Base-by-base conservation (phyloP, 2,888 invertebrate species). In the Cephalotes varians region DNA sequence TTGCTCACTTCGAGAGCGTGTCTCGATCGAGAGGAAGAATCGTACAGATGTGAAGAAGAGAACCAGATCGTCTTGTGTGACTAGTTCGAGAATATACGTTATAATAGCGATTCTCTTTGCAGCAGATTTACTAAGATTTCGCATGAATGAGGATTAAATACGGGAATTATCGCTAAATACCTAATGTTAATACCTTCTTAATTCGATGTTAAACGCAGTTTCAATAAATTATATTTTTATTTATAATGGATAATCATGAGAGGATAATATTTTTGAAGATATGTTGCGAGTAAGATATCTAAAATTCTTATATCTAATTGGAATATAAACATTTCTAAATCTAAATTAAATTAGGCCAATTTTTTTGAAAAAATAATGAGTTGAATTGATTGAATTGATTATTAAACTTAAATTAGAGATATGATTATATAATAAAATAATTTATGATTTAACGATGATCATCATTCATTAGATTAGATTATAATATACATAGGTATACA, bases 1-100 rank as follows among this genome's bases (percentile, higher is more conserved):
- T 93, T 93, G 93, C 93, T 93, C 93, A 93, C 92, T 93, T 93
- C 81, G 82, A 44, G 81, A 82, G 76, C 58, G 88, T 65, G 71
- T 56, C 47, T 60, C 64, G 49, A 49, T 49, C 51, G 58, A 71
- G 60, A 28, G 49, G 67, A 54, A 81, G 82, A 85, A 88, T 88
- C 85, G 87, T 84, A 86, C 89, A 90, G 90, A 90, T 85, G 89
- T 82, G 25, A 81, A 79, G 65, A 21, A 67, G 34, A 65, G 60
- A 72, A 47, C 62, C 54, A 67, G 37, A 74, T 40, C 49, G 84
- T 82, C 87, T 87, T 47, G 87, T 34, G 54, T 58, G 89, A 82
- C 87, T 67, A 81, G 87, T 85, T 54, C 28, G 58, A 47, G 58
- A 31, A 47, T 77, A 40, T 87, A 89, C 85, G 83, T 89, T 88